A percentile compares a stretch with the other conserved stretches of the same genome.
These are phyloP conservation scores for Lydus trimaculatus DNA, from an alignment of 2,888 invertebrate genomes.

Conservation along the genomic window DNA sequence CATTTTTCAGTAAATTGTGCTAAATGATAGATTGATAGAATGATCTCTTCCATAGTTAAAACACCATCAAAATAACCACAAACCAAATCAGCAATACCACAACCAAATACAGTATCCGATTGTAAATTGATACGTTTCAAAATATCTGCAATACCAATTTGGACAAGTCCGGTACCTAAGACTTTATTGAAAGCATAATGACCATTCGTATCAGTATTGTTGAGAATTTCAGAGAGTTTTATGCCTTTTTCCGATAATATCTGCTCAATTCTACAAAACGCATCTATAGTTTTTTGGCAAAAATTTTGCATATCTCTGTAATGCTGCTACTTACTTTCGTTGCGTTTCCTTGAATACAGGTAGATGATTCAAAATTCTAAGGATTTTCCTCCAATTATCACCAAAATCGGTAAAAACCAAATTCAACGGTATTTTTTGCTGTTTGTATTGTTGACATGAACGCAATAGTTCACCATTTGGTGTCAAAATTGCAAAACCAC, in stretches of 20 bases:
- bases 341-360: not conserved
- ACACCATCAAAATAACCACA: conserved; percentile 5
- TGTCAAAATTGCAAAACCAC: conserved; percentile 18
- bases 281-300: not conserved
- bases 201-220: not conserved
- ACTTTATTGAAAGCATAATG: not conserved
- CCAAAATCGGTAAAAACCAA: conserved; percentile 77
- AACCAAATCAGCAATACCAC: not conserved
- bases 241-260: not conserved
- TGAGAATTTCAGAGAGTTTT: not conserved
- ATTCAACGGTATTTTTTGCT: not conserved
- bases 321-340: not conserved
- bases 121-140: not conserved
- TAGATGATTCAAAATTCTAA: conserved; percentile 57
- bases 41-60: not conserved
- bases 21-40: not conserved
- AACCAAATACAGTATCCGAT: not conserved
- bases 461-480: not conserved
- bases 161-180: not conserved
- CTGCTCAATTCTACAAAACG: not conserved
- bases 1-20: not conserved
- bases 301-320: too few relatives aligned
- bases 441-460: not conserved
- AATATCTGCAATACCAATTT: not conserved
- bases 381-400: conserved; percentile 84